A percentile compares a stretch with the other conserved stretches of the same genome.
phyloP scores from a whole-genome alignment of 2,888 invertebrate species.

The Phalera bucephala region DNA sequence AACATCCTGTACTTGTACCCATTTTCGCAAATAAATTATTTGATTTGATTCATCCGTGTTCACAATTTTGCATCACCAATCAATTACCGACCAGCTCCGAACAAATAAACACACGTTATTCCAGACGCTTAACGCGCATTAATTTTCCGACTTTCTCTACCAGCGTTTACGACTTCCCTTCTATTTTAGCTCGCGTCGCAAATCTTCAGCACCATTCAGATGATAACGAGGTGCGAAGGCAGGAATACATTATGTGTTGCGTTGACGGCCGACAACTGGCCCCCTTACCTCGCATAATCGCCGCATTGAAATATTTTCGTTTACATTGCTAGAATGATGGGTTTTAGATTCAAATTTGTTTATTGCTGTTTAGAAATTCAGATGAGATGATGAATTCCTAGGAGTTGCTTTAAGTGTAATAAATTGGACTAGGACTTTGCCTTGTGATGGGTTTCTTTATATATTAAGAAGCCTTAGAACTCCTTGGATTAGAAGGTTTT shows the following conservation, averaged over 20 bases:
- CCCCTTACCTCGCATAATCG: constrained; percentile 29
- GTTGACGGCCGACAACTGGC: constrained; percentile 25
- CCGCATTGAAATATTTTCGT: constrained; percentile 13
- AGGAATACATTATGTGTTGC: constrained; percentile 24
- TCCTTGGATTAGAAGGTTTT: too few relatives aligned
- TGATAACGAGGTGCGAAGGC: constrained; percentile 42
- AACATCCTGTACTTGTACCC: too few relatives aligned
- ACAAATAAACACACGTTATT: constrained; percentile 16
- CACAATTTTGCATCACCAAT: neutral
- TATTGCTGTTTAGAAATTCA: too few relatives aligned
- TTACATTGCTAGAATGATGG: too few relatives aligned
- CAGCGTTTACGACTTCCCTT: constrained; percentile 41
- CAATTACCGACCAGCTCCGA: constrained; percentile 1
- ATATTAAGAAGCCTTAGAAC: too few relatives aligned
- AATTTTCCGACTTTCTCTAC: constrained; percentile 45
- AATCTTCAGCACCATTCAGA: constrained; percentile 36
- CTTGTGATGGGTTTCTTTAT: too few relatives aligned
- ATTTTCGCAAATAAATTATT: too few relatives aligned
- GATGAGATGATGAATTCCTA: too few relatives aligned
- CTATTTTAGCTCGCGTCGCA: constrained; percentile 37
- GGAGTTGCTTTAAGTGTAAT: too few relatives aligned
- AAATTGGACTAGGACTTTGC: too few relatives aligned
- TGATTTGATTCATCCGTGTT: too few relatives aligned
- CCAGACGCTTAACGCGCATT: constrained; percentile 31
- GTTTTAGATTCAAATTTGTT: constrained; percentile 23